Percentiles rank a stretch among this genome's conserved stretches.
These are phyloP conservation scores for Drosophila bunnanda DNA, from an alignment of 2,888 invertebrate species.

Conservation along the genomic window DNA sequence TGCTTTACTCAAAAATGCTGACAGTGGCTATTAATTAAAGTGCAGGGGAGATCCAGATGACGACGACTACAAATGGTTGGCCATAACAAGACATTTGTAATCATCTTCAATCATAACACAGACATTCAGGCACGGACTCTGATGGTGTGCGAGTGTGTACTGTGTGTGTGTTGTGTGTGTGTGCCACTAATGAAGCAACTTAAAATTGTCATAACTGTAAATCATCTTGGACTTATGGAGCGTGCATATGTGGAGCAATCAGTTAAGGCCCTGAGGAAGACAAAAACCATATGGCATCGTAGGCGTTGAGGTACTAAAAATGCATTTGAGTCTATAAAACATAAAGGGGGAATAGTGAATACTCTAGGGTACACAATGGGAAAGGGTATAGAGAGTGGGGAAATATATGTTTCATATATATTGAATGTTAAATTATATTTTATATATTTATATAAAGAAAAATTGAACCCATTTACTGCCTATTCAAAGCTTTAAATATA, in stretches of 20 bases:
- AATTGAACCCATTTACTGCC: no score
- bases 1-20: conserved; percentile 73
- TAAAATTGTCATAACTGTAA: conserved; percentile 81
- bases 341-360: not conserved
- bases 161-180: conserved; percentile 35
- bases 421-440: no score
- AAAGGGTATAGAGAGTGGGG: no score
- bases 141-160: conserved; percentile 42
- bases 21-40: conserved; percentile 78
- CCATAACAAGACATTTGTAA: conserved; percentile 80
- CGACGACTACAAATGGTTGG: conserved; percentile 46
- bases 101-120: conserved; percentile 78
- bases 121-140: conserved; percentile 36
- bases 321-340: not conserved
- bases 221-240: conserved; percentile 73
- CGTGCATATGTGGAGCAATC: conserved; percentile 72
- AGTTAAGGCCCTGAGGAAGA: conserved; percentile 14
- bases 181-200: conserved; percentile 77
- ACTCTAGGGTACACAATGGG: not conserved
- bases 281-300: conserved; percentile 8
- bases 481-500: no score
- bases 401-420: not conserved
- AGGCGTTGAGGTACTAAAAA: conserved; percentile 12
- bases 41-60: conserved; percentile 56
- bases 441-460: no score